These are phyloP conservation scores for Alligator mississippiensis DNA, from an alignment of 2,113 vertebrate genomes.

Conservation along the genomic window DNA sequence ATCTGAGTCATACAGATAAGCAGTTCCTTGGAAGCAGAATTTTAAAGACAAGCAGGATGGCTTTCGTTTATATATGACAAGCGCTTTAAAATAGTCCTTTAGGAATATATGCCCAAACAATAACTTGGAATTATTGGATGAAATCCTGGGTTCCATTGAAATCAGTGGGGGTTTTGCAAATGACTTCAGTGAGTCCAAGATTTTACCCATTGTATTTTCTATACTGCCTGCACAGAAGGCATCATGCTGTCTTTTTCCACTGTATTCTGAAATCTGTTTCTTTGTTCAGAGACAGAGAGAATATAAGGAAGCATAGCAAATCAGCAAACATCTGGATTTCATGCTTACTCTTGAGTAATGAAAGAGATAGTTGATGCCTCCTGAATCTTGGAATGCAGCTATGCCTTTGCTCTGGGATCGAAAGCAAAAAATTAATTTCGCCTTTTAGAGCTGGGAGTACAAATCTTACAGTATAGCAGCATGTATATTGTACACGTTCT, in stretches of 20 bases:
- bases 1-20: conserved; percentile 76
- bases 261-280: conserved; percentile 11
- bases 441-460: background rate
- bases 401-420: conserved; percentile 17
- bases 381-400: conserved; percentile 32
- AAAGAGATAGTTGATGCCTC: conserved; percentile 21
- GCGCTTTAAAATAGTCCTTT: conserved; percentile 56
- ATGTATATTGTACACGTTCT: background rate
- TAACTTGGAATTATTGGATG: conserved; percentile 2
- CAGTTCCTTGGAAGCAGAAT: conserved; percentile 66
- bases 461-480: background rate
- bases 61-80: conserved; percentile 45
- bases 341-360: conserved; percentile 26
- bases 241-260: conserved; percentile 10
- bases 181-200: background rate
- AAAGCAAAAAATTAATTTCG: conserved; percentile 31
- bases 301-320: conserved; percentile 22
- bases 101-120: conserved; percentile 4
- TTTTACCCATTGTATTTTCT: background rate
- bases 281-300: conserved; percentile 17
- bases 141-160: background rate
- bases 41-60: conserved; percentile 64
- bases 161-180: background rate
- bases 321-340: conserved; percentile 64
- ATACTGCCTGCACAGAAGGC: background rate